Evolutionary conservation across 2,888 invertebrate genomes (phyloP), one percentile per base, ranked within the genome.

Genomic region (Macrophya annulata): DNA sequence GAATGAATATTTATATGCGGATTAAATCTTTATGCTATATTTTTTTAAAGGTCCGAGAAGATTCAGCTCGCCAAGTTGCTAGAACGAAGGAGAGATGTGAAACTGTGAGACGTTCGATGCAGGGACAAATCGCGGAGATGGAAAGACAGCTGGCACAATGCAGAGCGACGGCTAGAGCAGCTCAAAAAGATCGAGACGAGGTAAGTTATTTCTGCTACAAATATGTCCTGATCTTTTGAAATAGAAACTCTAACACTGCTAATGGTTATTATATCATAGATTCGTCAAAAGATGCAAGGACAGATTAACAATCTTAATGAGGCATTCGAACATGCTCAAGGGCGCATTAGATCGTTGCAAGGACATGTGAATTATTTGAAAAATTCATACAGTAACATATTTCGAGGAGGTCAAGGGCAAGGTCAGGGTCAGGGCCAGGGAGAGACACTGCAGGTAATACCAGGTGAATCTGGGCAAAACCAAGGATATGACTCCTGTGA

Each of bases 111-210:
- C 92, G 94, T 87, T 95, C 95, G 62, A 95, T 96, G 95, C 96
- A 96, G 90, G 95, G 95, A 37, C 95, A 96, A 88, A 94, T 96
- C 77, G 95, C 95, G 1, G 96, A 96, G 88, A 92, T 96, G 91
- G 96, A 97, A 90, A 94, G 95, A 82, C 96, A 96, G 90, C 90
- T 97, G 86, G 96, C 96, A 0, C 94, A 95, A 40, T 94, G 95
- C 79, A 94, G 96, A 86, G 96, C 96, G 3, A 94, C 95, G 88
- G 96, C 96, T 0, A 94, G 94, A 89, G 94, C 95, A 0, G 95
- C 96, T 0, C 96, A 96, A 89, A 96, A 96, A 89, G 96, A 96
- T 85, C 94, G 96, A 77, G 96, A 96, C 88, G 96, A 96, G 88
- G 94, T 94, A 90, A 88, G 31, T 37, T 48, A 37, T 9, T 76